Evolutionary conservation across 2,888 invertebrate genomes (phyloP).

Genomic region (Cantharis nigra): DNA sequence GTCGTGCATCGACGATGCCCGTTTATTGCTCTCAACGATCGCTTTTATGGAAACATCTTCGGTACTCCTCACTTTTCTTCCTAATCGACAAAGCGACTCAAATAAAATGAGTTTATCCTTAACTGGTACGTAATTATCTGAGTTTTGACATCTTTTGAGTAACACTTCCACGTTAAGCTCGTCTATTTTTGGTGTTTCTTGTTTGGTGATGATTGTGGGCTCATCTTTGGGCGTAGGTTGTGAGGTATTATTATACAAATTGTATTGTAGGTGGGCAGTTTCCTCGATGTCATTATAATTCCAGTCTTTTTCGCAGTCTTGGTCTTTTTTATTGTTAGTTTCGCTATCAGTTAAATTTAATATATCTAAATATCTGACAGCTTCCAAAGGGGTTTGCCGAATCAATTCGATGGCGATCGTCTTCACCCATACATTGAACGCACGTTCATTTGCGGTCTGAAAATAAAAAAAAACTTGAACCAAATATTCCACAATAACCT

Average conservation of each 20-base stretch:
- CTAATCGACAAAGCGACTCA: slow-evolving; percentile 69
- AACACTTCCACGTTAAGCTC: slow-evolving; percentile 52
- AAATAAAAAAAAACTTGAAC: slow-evolving; percentile 45
- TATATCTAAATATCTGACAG: slow-evolving; percentile 74
- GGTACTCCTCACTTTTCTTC: slow-evolving; percentile 65
- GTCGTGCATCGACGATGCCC: slow-evolving; percentile 72
- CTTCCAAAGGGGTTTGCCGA: slow-evolving; percentile 74
- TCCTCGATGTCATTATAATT: slow-evolving; percentile 41
- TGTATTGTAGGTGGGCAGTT: slow-evolving; percentile 4
- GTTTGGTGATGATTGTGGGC: not conserved
- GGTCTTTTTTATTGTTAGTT: slow-evolving; percentile 41
- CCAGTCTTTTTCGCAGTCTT: slow-evolving; percentile 45
- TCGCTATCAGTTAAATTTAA: slow-evolving; percentile 60
- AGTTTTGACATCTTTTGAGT: slow-evolving; percentile 61
- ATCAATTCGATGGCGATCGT: slow-evolving; percentile 75
- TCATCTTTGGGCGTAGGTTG: slow-evolving; percentile 1
- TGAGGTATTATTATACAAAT: slow-evolving; percentile 15
- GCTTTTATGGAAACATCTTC: slow-evolving; percentile 62
- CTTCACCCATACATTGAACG: slow-evolving; percentile 76
- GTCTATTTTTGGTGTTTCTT: slow-evolving; percentile 1
- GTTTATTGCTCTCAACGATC: slow-evolving; percentile 57
- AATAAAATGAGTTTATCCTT: slow-evolving; percentile 72
- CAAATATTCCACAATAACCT: not conserved
- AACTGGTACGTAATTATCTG: slow-evolving; percentile 71
- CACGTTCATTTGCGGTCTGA: slow-evolving; percentile 71